These are phyloP conservation scores for Leucoraja ocellata DNA, from an alignment of 2,797 vertebrate genomes.

Conservation along the genomic window DNA sequence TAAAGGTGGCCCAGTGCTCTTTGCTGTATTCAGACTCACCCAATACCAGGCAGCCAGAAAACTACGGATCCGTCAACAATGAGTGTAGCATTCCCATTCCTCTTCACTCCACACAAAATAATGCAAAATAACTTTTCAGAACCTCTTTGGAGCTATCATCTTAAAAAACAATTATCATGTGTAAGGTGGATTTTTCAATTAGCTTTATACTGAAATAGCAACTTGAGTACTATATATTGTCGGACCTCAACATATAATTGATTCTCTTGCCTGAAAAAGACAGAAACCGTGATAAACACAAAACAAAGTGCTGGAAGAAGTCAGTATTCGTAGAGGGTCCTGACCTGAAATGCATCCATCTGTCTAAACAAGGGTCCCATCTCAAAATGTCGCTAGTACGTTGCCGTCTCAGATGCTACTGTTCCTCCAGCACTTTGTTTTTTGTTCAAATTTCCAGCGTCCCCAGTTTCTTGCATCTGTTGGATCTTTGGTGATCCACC, in stretches of 20 bases:
- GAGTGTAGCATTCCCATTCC: neutral
- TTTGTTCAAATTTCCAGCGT: no score
- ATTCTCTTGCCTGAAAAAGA: neutral
- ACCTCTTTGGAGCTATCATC: neutral
- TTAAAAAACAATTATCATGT: neutral
- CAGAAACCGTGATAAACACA: no score
- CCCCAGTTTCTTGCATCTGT: no score
- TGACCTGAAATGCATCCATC: no score
- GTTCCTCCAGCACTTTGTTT: no score
- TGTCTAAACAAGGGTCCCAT: no score
- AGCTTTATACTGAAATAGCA: neutral
- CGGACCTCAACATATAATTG: neutral
- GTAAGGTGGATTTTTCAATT: neutral
- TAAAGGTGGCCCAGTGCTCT: neutral
- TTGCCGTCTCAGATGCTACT: no score
- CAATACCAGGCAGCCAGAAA: neutral
- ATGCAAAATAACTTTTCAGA: neutral
- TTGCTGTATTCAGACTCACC: neutral
- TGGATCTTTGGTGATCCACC: no score
- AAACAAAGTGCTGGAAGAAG: no score
- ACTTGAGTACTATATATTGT: neutral
- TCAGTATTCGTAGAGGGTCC: no score
- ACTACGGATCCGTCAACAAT: neutral
- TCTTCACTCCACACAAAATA: neutral
- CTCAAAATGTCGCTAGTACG: no score